These are phyloP conservation scores for Tromatobia lineatoria DNA, from an alignment of 2,888 invertebrate species.

Conservation along the genomic window DNA sequence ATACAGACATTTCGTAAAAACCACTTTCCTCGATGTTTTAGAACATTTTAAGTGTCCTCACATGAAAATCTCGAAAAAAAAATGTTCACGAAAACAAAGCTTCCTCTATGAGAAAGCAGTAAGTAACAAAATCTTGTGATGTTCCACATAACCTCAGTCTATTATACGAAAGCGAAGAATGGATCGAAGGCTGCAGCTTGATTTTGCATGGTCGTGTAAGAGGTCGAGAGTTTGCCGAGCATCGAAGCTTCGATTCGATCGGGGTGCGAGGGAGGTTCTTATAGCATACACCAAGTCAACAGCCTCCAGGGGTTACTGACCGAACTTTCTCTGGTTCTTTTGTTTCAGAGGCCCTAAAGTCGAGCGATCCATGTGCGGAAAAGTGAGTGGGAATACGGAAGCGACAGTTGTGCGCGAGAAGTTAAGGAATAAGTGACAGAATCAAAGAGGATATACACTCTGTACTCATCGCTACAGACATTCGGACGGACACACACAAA, in stretches of 20 bases:
- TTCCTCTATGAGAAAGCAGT: no score
- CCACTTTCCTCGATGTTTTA: no score
- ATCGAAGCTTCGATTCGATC: constrained; percentile 56
- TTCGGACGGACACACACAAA: constrained; percentile 56
- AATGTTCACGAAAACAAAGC: no score
- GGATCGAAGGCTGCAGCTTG: constrained; percentile 47
- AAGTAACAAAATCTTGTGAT: neutral
- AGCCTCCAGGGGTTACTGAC: constrained; percentile 63
- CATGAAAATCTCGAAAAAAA: no score
- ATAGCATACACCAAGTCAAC: constrained; percentile 53
- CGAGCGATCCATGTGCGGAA: constrained; percentile 19
- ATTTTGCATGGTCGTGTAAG: constrained; percentile 39
- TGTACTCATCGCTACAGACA: constrained; percentile 32
- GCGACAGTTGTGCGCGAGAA: neutral
- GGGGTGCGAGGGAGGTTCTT: constrained; percentile 21
- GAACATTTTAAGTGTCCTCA: no score
- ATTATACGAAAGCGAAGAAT: constrained; percentile 30
- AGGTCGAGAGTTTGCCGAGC: constrained; percentile 54
- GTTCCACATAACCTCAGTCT: neutral
- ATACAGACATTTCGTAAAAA: no score
- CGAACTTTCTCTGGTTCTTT: constrained; percentile 62
- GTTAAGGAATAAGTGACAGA: constrained; percentile 43
- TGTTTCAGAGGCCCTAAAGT: constrained; percentile 55
- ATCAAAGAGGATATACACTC: constrained; percentile 38
- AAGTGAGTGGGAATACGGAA: constrained; percentile 4